Evolutionary conservation across 2,888 invertebrate species (phyloP), one percentile per base, ranked within the genome.

Genomic region (Cyaniris semiargus): DNA sequence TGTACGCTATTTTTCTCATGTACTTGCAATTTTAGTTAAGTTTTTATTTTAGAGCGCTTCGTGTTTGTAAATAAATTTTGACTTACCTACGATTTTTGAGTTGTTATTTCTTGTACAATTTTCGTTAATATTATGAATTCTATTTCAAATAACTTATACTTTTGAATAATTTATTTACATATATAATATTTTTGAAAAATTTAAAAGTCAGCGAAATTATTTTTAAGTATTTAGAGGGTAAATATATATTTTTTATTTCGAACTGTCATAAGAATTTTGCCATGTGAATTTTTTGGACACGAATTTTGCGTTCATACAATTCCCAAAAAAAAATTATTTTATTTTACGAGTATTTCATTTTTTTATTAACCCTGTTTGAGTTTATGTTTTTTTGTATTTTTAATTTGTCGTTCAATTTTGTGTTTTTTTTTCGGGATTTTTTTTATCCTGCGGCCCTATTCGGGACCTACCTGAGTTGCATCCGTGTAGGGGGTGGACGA

Each of bases 401-500:
- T 23, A 3, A 23, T 60, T 60, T 23, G 6, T 60, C 2, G 3
- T 21, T 48, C 10, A 72, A 13, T 13, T 4, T 44, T 48, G n/a
- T 44, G 3, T 8, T 23, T 44, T 10, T 44, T 3, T 23, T 15
- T 23, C 21, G 48, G 48, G 23, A 48, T 48, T 23, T 44, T 38
- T 38, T 23, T 74, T 31, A 18, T 38, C 15, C 66, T 66, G 18
- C 5, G 74, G 34, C 74, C 70, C 75, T 76, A 76, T 78, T 76
- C 31, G 66, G n/a, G 81, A 94, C 96, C 96, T 95, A 98, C 98
- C 97, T 98, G 97, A 85, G 99, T 99, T 81, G 99, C 99, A 95
- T 99, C 99, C 87, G 98, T 98, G 95, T 99, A 99, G 79, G 99
- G 99, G 79, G 99, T 99, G 77, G 96, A 95, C 53, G 98, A 98